phyloP scores from a whole-genome alignment of 1,140 invertebrate species.

The Samia ricini region DNA sequence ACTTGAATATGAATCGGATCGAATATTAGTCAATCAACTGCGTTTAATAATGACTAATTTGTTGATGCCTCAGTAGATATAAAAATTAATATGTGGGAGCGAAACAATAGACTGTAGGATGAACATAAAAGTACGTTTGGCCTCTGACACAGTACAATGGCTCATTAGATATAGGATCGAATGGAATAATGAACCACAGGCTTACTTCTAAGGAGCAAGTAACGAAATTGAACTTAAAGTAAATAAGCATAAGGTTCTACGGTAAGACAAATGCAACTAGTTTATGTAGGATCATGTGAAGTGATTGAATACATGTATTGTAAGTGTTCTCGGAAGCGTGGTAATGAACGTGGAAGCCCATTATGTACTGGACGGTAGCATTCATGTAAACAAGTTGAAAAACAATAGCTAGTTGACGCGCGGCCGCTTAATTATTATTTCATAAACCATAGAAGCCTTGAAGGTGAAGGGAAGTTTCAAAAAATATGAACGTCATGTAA shows the following conservation, averaged over 20 bases:
- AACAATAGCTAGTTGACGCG: conserved; percentile 32
- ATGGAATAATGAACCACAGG: conserved; percentile 5
- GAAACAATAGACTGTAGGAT: conserved; percentile 48
- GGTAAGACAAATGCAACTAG: conserved; percentile 13
- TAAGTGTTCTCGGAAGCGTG: conserved; percentile 13
- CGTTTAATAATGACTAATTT: background rate
- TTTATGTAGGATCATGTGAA: conserved; percentile 15
- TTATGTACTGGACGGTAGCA: conserved; percentile 15
- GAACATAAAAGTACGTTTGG: conserved; percentile 29
- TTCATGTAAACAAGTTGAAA: conserved; percentile 19
- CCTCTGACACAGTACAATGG: conserved; percentile 28
- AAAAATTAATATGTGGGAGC: conserved; percentile 19
- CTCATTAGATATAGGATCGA: conserved; percentile 24
- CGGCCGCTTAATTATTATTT: conserved; percentile 15
- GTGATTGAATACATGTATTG: conserved; percentile 21
- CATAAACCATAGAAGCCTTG: conserved; percentile 12
- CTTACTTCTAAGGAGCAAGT: conserved; percentile 3
- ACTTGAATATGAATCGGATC: too few species aligned
- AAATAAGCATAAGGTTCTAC: conserved; percentile 12
- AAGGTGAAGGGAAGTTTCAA: background rate
- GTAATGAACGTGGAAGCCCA: conserved; percentile 27
- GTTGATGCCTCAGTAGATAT: conserved; percentile 12
- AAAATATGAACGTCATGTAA: too few species aligned
- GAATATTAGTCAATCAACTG: too few species aligned
- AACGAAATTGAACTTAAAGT: conserved; percentile 14